Conservation (phyloP, 1,140 invertebrate species). For the Temnothorax curvispinosus region DNA sequence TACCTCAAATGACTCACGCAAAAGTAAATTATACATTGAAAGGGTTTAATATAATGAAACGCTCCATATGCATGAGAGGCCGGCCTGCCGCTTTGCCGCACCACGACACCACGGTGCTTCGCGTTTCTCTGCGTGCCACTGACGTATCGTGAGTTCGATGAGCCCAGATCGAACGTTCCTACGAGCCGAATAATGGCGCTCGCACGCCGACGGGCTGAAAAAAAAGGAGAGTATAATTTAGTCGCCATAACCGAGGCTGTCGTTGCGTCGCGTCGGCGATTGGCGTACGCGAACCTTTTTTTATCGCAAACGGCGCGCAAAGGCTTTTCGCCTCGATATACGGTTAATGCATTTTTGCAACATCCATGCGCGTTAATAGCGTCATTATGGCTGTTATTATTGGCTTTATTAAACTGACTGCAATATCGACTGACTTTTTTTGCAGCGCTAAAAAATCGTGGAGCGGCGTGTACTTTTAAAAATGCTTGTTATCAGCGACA, state of each 20-base stretch:
- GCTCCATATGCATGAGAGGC: constrained; percentile 88
- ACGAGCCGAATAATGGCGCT: constrained; percentile 72
- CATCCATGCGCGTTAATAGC: constrained; percentile 60
- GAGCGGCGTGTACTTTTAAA: constrained; percentile 29
- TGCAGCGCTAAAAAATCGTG: constrained; percentile 30
- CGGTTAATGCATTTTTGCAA: constrained; percentile 63
- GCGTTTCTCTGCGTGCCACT: constrained; percentile 80
- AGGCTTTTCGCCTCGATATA: constrained; percentile 60
- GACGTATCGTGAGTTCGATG: constrained; percentile 80
- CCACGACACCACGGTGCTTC: constrained; percentile 75
- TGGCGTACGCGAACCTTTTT: constrained; percentile 63
- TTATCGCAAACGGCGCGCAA: constrained; percentile 65
- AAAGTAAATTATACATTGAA: constrained; percentile 90
- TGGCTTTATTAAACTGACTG: constrained; percentile 66
- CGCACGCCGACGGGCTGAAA: constrained; percentile 61
- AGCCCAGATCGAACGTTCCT: constrained; percentile 74
- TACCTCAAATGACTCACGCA: constrained; percentile 88
- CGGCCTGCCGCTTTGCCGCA: constrained; percentile 82
- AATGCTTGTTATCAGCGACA: constrained; percentile 51
- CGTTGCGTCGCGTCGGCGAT: constrained; percentile 64
- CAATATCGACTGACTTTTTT: constrained; percentile 65
- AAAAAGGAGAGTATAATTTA: constrained; percentile 66
- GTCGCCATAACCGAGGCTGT: constrained; percentile 71
- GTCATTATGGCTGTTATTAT: constrained; percentile 63
- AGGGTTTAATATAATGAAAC: constrained; percentile 89